A percentile compares a stretch with the other conserved stretches of the same genome.
phyloP scores from a whole-genome alignment of 2,113 vertebrate species.

The Lanius collurio region DNA sequence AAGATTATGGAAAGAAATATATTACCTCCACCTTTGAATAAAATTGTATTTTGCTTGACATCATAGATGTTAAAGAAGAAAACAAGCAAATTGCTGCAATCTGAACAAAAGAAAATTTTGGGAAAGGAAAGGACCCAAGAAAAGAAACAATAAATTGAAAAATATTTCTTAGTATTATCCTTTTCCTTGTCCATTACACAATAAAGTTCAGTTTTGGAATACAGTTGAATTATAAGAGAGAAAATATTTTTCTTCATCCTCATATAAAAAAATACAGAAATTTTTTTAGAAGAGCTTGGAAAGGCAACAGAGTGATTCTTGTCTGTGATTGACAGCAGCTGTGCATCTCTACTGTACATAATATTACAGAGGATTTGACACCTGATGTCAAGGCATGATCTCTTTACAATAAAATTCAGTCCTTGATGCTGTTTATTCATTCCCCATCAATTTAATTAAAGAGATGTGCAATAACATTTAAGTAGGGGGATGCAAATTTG shows the following conservation, averaged over 20 bases:
- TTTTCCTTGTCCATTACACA: background rate
- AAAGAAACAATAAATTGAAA: background rate
- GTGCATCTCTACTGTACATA: background rate
- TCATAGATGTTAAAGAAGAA: background rate
- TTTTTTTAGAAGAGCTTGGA: background rate
- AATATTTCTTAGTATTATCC: background rate
- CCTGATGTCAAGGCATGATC: background rate
- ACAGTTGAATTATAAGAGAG: background rate
- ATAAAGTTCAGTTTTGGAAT: background rate
- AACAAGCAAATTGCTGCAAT: rapidly evolving
- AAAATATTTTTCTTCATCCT: background rate
- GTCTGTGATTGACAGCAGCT: background rate
- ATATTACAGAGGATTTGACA: background rate
- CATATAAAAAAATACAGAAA: background rate
- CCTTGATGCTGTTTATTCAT: background rate
- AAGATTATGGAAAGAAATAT: background rate
- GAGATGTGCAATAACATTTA: background rate
- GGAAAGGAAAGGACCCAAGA: too few species aligned
- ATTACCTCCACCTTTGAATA: background rate
- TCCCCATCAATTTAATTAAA: background rate
- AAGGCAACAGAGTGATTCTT: background rate
- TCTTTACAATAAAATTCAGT: background rate
- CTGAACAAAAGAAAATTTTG: background rate
- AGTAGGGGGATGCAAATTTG: background rate
- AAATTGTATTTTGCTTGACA: background rate